These are phyloP conservation scores for Butorides virescens DNA, from an alignment of 2,113 vertebrate species.

Conservation along the genomic window DNA sequence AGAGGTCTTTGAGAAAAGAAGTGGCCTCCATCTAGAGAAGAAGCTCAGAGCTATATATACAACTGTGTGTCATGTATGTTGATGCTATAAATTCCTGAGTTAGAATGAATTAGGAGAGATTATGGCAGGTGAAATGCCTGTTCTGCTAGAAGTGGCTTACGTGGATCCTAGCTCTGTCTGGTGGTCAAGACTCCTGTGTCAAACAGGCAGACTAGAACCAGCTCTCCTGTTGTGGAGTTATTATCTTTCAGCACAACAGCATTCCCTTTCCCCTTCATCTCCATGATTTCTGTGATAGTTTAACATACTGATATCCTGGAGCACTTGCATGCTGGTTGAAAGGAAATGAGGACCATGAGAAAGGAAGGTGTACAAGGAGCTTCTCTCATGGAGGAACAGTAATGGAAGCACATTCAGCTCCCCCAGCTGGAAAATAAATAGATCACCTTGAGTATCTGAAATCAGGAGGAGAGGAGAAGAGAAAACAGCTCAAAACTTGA, in stretches of 20 bases:
- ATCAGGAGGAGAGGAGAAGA: background rate
- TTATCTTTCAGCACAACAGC: background rate
- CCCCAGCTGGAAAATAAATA: background rate
- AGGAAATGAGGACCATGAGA: background rate
- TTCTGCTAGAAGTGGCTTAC: background rate
- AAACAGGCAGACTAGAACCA: background rate
- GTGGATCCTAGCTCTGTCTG: background rate
- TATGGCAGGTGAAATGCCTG: background rate
- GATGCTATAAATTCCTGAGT: background rate
- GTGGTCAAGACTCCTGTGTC: background rate
- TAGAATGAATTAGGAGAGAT: background rate
- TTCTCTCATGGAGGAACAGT: accelerated
- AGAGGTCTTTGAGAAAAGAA: background rate
- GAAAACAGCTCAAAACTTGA: background rate
- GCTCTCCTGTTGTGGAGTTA: background rate
- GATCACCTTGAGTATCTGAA: background rate
- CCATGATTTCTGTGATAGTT: background rate
- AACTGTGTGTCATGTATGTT: background rate
- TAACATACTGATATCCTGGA: background rate
- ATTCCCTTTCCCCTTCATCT: background rate
- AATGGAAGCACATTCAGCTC: background rate
- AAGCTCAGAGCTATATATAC: background rate
- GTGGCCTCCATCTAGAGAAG: background rate
- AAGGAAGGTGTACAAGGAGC: background rate
- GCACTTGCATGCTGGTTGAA: background rate